Base-by-base conservation (phyloP, 2,113 vertebrate genomes). In the Elachura formosa region DNA sequence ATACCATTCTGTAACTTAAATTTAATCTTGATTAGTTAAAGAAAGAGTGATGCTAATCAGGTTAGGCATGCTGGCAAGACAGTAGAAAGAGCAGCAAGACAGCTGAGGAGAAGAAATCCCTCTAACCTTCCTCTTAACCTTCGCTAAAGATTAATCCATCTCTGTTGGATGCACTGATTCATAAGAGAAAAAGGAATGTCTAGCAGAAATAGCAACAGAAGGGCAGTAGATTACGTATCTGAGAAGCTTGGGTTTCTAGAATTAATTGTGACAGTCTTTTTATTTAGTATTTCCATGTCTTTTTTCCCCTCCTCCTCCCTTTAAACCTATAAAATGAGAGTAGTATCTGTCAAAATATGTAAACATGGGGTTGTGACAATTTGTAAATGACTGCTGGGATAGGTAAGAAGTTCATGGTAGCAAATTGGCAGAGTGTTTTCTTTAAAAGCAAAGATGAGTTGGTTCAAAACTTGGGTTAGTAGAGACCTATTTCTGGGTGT, bases 1-100 rank as follows among this genome's bases (percentile, higher is more conserved):
- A 43, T 21, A 28, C 58, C 19, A 36, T 85, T 78, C 62, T 79
- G 38, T 46, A 82, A 79, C 59, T 84, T 79, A 59, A 87, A 33
- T 91, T 85, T 80, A 71, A 66, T 83, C 66, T 91, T 62, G 74
- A 66, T 91, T 94, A 36, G 87, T 88, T 94, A 52, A 73, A 71
- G 84, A 79, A 51, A 54, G 34, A 66, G 48, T 88, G 89, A 80
- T 83, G 45, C 22, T 91, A 48, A 87, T 90, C 43, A 77, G 29
- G 41, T 36, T 81, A 86, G 74, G 54, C 61, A 46, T 61, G 26
- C 69, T 69, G n/a, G 89, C 71, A 92, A 41, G 81, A 26, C 62
- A 75, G 55, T 59, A 55, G 48, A 46, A 88, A 69, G 46, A 90
- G 23, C 59, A 54, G 40, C 40, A 64, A 90, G 68, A 54, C 67